A percentile compares a stretch with the other conserved stretches of the same genome.
Evolutionary conservation across 1,140 invertebrate genomes (phyloP).

Genomic region (Apis florea): DNA sequence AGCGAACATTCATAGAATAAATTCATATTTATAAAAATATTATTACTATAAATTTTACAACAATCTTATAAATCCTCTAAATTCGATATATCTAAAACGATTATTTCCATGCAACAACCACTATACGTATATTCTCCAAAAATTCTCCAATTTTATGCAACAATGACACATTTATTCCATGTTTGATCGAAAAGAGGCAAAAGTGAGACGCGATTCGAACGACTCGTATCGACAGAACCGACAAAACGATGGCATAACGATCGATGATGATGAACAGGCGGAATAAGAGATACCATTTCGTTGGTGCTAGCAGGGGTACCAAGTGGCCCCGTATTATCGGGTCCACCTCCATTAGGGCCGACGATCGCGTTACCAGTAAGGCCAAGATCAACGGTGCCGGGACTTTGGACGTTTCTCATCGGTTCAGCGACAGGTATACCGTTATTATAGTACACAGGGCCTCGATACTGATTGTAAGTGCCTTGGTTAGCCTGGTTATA

Average conservation of each 20-base stretch:
- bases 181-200: not conserved
- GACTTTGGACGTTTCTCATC: slow-evolving; percentile 62
- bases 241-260: slow-evolving; percentile 3
- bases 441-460: slow-evolving; percentile 70
- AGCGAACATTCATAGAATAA: too few species aligned
- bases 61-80: not conserved
- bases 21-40: too few species aligned
- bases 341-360: slow-evolving; percentile 67
- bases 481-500: slow-evolving; percentile 74
- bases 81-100: not conserved
- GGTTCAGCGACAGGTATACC: slow-evolving; percentile 66
- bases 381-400: slow-evolving; percentile 74
- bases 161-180: slow-evolving; percentile 25
- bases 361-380: slow-evolving; percentile 74
- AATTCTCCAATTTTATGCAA: not conserved
- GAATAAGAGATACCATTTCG: slow-evolving; percentile 75
- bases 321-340: slow-evolving; percentile 69
- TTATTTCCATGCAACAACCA: not conserved
- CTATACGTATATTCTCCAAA: not conserved
- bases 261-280: slow-evolving; percentile 62
- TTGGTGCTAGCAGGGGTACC: slow-evolving; percentile 72
- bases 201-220: not conserved
- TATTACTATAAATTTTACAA: too few species aligned
- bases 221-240: too few species aligned
- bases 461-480: slow-evolving; percentile 70